Base-by-base conservation (phyloP, 2,797 vertebrate genomes). In the Neosilurus mollespiculum region DNA sequence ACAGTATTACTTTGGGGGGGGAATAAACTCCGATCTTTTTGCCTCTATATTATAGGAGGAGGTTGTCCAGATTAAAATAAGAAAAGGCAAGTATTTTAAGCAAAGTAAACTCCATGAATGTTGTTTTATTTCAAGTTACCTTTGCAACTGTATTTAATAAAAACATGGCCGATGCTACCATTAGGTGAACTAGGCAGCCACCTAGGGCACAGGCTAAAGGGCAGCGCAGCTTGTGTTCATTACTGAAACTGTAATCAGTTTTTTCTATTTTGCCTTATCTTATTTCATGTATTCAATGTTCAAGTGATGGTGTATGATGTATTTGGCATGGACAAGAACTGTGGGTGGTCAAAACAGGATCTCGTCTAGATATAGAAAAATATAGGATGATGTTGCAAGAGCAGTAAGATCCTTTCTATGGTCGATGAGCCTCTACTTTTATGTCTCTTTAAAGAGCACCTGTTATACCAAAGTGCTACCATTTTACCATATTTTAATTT, bases 31-130 rank as follows among this genome's bases (percentile, higher is more conserved):
- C 34, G 1, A 77, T 75, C 24, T 75, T 18, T 75, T 77, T 77
- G 37, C 34, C 0, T n/a, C 2, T 76, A 14, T 10, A 9, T 84
- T 84, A 66, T 73, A 93, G 93, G 91, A 92, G 81, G 89, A 92
- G 73, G 83, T 90, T 18, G 86, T 70, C 5, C 18, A 87, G 51
- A 54, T 83, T 37, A 88, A 73, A 72, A 20, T 16, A 6, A 72
- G 51, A 37, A 88, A 85, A 88, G 89, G 92, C 88, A 79, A 89
- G 87, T 88, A 81, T 81, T 24, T 56, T 34, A 56, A 30, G 8
- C 24, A 30, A 72, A 22, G 53, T 37, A 71, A 26, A 80, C 56
- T 72, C 6, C 15, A 24, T 62, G 16, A 59, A 37, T 37, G 30
- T 30, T 30, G 26, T 61, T n/a, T 37, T 37, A 15, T 59, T 75